A percentile compares a stretch with the other conserved stretches of the same genome.
These are phyloP conservation scores for Aphidius colemani DNA, from an alignment of 2,888 invertebrate genomes.

Conservation along the genomic window DNA sequence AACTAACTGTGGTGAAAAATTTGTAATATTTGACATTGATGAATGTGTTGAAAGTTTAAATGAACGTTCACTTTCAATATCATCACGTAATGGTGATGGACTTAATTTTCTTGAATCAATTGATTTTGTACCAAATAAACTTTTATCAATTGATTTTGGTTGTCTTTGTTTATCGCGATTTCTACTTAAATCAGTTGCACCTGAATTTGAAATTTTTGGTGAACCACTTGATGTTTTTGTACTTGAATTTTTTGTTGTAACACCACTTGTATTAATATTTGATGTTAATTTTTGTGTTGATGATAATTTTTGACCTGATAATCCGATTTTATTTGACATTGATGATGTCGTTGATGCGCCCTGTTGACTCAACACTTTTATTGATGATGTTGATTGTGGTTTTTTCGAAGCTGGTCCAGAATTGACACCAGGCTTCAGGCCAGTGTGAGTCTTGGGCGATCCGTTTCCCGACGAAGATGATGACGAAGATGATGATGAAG, in stretches of 20 bases:
- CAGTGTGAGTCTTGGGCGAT: constrained; percentile 81
- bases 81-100: constrained; percentile 69
- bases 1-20: constrained; percentile 67
- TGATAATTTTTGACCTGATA: constrained; percentile 50
- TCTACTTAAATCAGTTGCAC: constrained; percentile 66
- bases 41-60: constrained; percentile 67
- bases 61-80: constrained; percentile 67
- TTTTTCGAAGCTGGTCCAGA: constrained; percentile 87
- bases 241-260: constrained; percentile 39
- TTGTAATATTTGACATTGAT: constrained; percentile 60
- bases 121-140: constrained; percentile 67
- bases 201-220: constrained; percentile 65
- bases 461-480: constrained; percentile 60
- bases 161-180: constrained; percentile 68
- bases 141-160: constrained; percentile 68
- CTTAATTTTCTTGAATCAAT: constrained; percentile 69
- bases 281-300: constrained; percentile 50
- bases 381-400: constrained; percentile 64
- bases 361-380: constrained; percentile 47
- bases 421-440: constrained; percentile 82
- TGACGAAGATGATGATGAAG: constrained; percentile 38
- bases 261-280: constrained; percentile 45
- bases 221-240: constrained; percentile 62
- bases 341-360: constrained; percentile 38
- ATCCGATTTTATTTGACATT: constrained; percentile 55